Base-by-base conservation (phyloP, 1,140 invertebrate species). In the Trichomalopsis sarcophagae region DNA sequence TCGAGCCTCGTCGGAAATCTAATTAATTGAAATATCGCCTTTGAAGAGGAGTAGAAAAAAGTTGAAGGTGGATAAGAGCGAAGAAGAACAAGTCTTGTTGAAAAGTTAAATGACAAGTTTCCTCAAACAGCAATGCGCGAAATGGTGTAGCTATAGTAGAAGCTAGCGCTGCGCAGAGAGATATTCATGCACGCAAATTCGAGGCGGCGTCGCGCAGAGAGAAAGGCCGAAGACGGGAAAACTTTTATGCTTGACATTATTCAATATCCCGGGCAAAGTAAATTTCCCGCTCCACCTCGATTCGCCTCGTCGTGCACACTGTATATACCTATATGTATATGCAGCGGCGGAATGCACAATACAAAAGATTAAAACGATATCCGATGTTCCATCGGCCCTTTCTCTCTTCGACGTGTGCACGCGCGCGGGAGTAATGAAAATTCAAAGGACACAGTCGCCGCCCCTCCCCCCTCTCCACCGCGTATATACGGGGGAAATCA, bases 51-150 rank as follows among this genome's bases (percentile, higher is more conserved):
- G n/a, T 5, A 17, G 9, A 36, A 73, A 36, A 6, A 14, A 33
- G 27, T 11, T 4, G 40, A 44, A 21, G 21, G 27, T 27, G 27
- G 27, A 27, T 1, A 44, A 62, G 76, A 62, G 62, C 27, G 50
- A 78, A 78, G 36, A 66, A 75, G 62, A 76, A 36, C 11, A 36
- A 69, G n/a, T 44, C 55, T 62, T 73, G 74, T 75, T n/a, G 75
- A 84, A n/a, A 84, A 84, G 76, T 78, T 78, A 79, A 84, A 79
- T 78, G 82, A 84, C 81, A 77, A 83, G 81, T 83, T 83, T 83
- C 4, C 74, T 36, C 50, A n/a, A 82, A 75, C 50, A 75, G 73
- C 27, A 21, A 62, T 62, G 55, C 55, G 55, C 14, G 55, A 62
- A 71, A 66, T n/a, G 62, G n/a, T 66, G 62, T 71, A 68, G 33